Evolutionary conservation across 92 coral and sea anemone genomes (phyloP), one percentile per base, ranked within the genome.

Genomic region (Parazoanthus atlanticus): DNA sequence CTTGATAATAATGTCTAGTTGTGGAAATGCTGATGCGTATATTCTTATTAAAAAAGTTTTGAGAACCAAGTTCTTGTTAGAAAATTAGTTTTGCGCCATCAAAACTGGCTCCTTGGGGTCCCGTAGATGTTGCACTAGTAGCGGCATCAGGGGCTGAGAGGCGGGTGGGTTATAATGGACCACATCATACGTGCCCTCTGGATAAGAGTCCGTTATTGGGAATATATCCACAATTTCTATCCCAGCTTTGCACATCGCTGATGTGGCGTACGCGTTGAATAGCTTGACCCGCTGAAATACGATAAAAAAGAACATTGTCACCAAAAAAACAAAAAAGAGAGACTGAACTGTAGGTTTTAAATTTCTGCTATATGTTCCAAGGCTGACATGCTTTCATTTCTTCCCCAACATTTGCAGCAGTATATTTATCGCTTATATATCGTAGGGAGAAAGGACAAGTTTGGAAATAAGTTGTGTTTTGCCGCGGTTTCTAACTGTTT

Each of bases 201-300:
- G 94, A 74, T 92, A 92, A 38, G 94, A 88, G 85, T 92, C 94
- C 75, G 94, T 92, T 58, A 92, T 92, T n/a, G 92, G 90, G 78
- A 89, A 89, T 90, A 92, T 89, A 65, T 92, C 94, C 31, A 86
- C 86, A 36, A 92, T 72, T 33, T 85, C 92, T 47, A 92, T 89
- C 3, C 92, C 94, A 16, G 94, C 94, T 85, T 92, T 65, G 72
- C 94, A 92, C 94, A 92, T 92, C 11, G 94, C 90, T 46, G 94
- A 92, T 19, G 92, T 89, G 21, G 94, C 94, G n/a, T 89, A 92
- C n/a, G 92, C 88, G 76, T 92, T 92, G 90, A 92, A 92, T 13
- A 92, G 86, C 17, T 79, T 13, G 2, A 92, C 90, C 8, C 94
- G 70, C 94, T 92, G 88, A 69, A 85, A 82, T 36, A 4, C 4